These are phyloP conservation scores for Callospermophilus lateralis DNA, from an alignment of 2,113 vertebrate genomes.

Conservation along the genomic window DNA sequence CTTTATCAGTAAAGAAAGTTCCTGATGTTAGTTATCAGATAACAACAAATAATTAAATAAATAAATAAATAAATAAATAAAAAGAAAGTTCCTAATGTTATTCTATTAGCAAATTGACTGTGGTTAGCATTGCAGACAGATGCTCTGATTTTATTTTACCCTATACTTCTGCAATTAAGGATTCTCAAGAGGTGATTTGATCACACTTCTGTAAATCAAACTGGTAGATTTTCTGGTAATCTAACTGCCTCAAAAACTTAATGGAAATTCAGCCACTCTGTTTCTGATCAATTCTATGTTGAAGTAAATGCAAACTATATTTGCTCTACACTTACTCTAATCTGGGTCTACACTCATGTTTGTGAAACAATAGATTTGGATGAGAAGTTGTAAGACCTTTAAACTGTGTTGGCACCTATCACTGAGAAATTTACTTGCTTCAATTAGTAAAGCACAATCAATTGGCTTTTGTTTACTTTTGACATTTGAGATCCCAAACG, in stretches of 20 bases:
- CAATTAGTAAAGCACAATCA: not conserved
- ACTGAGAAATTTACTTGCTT: not conserved
- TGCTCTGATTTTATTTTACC: not conserved
- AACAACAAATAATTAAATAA: no score
- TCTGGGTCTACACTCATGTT: not conserved
- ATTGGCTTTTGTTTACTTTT: not conserved
- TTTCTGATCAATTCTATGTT: not conserved
- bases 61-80: no score
- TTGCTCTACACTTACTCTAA: not conserved
- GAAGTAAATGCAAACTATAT: not conserved
- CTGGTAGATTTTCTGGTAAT: conserved; percentile 20
- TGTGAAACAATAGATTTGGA: not conserved
- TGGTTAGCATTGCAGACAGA: not conserved
- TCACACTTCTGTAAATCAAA: conserved; percentile 29
- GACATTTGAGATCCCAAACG: conserved; percentile 20
- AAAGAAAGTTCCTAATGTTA: not conserved
- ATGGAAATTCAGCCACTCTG: not conserved
- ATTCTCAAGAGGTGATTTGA: not conserved
- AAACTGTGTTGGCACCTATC: not conserved
- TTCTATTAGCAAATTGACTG: not conserved
- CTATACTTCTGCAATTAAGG: not conserved
- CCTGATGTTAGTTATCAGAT: not conserved
- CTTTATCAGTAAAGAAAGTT: not conserved
- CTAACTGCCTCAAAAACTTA: not conserved
- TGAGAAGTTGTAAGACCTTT: not conserved